Evolutionary conservation across 1,140 invertebrate genomes (phyloP), one percentile per base, ranked within the genome.

Genomic region (Hestina assimilis): DNA sequence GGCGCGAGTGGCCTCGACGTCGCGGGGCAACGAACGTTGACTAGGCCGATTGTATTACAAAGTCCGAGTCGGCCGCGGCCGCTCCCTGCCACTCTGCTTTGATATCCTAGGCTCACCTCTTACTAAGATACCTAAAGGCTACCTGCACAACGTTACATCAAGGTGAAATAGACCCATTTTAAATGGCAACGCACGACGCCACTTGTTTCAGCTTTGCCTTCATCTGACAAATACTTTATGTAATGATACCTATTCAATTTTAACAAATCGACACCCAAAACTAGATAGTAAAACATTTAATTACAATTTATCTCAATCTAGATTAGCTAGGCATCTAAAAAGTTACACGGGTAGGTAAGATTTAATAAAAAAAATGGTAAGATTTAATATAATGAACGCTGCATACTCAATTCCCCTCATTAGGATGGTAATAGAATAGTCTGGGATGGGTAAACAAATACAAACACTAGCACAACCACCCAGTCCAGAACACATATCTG

Each of bases 11-110:
- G 79, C 83, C 81, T 87, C 83, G 81, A 60, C 74, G 59, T 48
- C 50, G 52, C 74, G 55, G 84, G 82, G 75, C 82, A 85, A 87
- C 80, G 79, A 81, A 79, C 84, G 84, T 79, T 83, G 79, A 87
- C 82, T 87, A 85, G 83, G 83, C 79, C 83, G 81, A 85, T 85
- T 80, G 80, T 82, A 87, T 87, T 87, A 87, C 80, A 83, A 85
- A 83, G 82, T 85, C 83, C 81, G 79, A 84, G 66, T 79, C 66
- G 74, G 61, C 75, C 64, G 74, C 71, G 72, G 72, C 79, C 81
- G 76, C 81, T 84, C 83, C 81, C 83, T 81, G 71, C 75, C 79
- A 68, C 76, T 76, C 74, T 79, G 74, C 74, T 75, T 72, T 70
- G 66, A 83, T 79, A 82, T 85, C 79, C 79, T 83, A 87, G 80